These are phyloP conservation scores for Pao palembangensis DNA, from an alignment of 2,113 vertebrate species.

Conservation along the genomic window DNA sequence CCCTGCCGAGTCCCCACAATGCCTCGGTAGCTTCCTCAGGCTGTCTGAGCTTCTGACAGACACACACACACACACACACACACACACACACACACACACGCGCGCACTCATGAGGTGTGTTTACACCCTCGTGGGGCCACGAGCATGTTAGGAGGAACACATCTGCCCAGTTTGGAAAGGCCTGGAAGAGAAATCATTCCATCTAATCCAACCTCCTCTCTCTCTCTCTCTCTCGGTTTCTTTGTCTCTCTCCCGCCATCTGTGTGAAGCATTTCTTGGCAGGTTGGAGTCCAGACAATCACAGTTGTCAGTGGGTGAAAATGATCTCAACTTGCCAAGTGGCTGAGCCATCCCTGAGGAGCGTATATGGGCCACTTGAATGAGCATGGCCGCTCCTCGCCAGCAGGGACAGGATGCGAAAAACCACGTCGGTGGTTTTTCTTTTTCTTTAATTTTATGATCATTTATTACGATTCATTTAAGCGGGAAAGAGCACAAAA, in stretches of 20 bases:
- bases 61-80: slow-evolving; percentile 19
- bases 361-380: slow-evolving; percentile 14
- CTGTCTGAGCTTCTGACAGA: slow-evolving; percentile 45
- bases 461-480: no score
- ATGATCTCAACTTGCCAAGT: slow-evolving; percentile 56
- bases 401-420: background rate
- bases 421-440: no score
- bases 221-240: slow-evolving; percentile 49
- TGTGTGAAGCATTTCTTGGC: slow-evolving; percentile 68
- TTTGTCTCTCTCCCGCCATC: slow-evolving; percentile 57
- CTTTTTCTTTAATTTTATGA: no score
- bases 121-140: slow-evolving; percentile 36
- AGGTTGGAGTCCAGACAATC: slow-evolving; percentile 66
- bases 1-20: slow-evolving; percentile 67
- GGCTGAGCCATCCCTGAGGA: slow-evolving; percentile 31
- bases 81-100: background rate
- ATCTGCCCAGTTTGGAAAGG: slow-evolving; percentile 51
- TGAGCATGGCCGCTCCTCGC: slow-evolving; percentile 6
- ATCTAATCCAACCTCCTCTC: slow-evolving; percentile 38
- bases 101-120: slow-evolving; percentile 28
- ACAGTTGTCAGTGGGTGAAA: slow-evolving; percentile 72
- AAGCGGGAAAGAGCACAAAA: no score
- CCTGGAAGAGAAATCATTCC: slow-evolving; percentile 52
- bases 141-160: slow-evolving; percentile 55
- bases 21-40: slow-evolving; percentile 55